These are phyloP conservation scores for Acrobasis consociella DNA, from an alignment of 2,888 invertebrate genomes.

Conservation along the genomic window DNA sequence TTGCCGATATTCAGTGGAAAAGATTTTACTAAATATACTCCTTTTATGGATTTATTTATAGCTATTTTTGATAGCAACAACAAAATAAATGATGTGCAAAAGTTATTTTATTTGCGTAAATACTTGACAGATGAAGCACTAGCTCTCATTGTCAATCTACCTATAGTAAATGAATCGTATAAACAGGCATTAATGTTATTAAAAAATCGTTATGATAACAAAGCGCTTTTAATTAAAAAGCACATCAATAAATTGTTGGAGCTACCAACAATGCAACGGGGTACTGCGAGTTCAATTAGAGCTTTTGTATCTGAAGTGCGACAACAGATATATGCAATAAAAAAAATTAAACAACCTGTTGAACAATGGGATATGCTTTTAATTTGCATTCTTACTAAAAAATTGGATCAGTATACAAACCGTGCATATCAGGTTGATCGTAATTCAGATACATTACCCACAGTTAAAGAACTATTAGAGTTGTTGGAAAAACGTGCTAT, in stretches of 20 bases:
- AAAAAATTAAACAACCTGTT: constrained; percentile 21
- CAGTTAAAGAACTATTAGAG: constrained; percentile 19
- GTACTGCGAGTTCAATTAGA: constrained; percentile 23
- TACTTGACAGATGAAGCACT: constrained; percentile 17
- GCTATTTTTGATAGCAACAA: background rate
- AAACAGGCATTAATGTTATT: constrained; percentile 7
- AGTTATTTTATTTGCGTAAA: constrained; percentile 5
- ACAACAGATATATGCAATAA: constrained; percentile 25
- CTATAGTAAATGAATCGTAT: constrained; percentile 16
- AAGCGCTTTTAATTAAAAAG: background rate
- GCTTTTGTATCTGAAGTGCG: constrained; percentile 22
- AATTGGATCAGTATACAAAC: constrained; percentile 25
- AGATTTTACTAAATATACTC: background rate
- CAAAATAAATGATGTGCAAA: constrained; percentile 1
- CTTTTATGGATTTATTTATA: constrained; percentile 3
- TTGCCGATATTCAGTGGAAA: background rate
- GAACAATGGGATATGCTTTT: constrained; percentile 14
- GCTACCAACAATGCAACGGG: constrained; percentile 18
- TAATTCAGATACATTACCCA: constrained; percentile 20
- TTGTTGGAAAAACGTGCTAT: constrained; percentile 23
- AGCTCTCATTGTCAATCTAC: constrained; percentile 7
- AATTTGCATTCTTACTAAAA: constrained; percentile 17
- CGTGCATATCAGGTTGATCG: constrained; percentile 25
- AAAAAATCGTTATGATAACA: constrained; percentile 10
- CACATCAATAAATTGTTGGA: constrained; percentile 11